Evolutionary conservation across 2,888 invertebrate species (phyloP).

Genomic region (Iselma pallidipennis): DNA sequence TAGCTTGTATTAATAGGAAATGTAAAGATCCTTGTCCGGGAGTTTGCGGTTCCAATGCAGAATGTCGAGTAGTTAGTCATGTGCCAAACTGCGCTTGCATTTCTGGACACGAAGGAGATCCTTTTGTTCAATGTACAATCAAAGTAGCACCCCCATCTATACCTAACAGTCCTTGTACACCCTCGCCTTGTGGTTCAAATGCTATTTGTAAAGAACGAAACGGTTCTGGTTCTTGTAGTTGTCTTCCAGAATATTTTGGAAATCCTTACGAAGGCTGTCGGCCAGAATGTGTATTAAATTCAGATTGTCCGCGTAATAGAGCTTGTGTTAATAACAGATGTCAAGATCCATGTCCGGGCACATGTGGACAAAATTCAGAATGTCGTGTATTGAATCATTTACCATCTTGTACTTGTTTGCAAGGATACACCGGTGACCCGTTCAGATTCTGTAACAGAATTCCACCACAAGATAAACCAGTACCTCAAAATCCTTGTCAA

Average conservation of each 20-base stretch:
- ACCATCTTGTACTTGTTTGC: slow-evolving; percentile 77
- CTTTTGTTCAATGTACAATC: slow-evolving; percentile 64
- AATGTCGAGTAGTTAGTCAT: slow-evolving; percentile 72
- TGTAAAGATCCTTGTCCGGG: slow-evolving; percentile 73
- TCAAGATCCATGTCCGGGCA: slow-evolving; percentile 76
- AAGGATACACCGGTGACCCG: slow-evolving; percentile 75
- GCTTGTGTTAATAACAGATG: slow-evolving; percentile 80
- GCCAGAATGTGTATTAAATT: slow-evolving; percentile 80
- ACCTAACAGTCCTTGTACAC: slow-evolving; percentile 68
- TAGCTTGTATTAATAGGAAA: slow-evolving; percentile 72
- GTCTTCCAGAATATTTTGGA: slow-evolving; percentile 71
- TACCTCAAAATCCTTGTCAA: slow-evolving; percentile 63
- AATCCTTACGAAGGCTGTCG: slow-evolving; percentile 75
- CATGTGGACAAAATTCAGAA: slow-evolving; percentile 77
- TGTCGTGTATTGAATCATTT: slow-evolving; percentile 83
- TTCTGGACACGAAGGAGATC: slow-evolving; percentile 67
- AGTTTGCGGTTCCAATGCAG: slow-evolving; percentile 72
- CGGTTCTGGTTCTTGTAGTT: slow-evolving; percentile 69
- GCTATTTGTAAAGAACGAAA: slow-evolving; percentile 65
- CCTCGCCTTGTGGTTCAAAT: slow-evolving; percentile 79
- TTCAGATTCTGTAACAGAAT: slow-evolving; percentile 61
- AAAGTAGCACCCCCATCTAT: slow-evolving; percentile 19
- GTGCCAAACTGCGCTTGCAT: slow-evolving; percentile 69
- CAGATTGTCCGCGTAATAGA: slow-evolving; percentile 75
- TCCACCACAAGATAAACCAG: slow-evolving; percentile 40